phyloP scores from a whole-genome alignment of 2,113 vertebrate genomes.

The Phaethon lepturus region DNA sequence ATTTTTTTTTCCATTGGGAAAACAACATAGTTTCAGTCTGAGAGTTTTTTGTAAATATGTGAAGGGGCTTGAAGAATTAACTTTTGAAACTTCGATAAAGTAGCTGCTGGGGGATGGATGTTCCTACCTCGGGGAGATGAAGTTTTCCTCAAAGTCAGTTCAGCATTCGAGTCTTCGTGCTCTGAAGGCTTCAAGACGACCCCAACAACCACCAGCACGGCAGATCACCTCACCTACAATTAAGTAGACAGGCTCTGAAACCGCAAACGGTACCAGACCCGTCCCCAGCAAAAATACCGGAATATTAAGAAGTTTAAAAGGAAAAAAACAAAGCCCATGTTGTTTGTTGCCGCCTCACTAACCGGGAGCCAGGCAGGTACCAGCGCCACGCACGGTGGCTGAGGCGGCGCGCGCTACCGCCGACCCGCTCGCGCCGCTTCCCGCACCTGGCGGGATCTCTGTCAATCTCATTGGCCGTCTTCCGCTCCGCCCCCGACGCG shows the following conservation, averaged over 20 bases:
- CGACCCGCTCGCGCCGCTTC: not conserved
- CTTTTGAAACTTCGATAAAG: not conserved
- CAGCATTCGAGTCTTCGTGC: rapidly evolving
- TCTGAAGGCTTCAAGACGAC: not conserved
- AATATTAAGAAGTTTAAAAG: rapidly evolving
- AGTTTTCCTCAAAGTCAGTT: rapidly evolving
- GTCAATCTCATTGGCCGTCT: not conserved
- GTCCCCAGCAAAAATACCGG: rapidly evolving
- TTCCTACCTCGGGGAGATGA: no score
- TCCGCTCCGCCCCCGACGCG: rapidly evolving
- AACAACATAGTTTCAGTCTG: not conserved
- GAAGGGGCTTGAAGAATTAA: not conserved
- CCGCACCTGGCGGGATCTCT: not conserved
- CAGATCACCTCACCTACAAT: rapidly evolving
- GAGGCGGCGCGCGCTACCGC: no score
- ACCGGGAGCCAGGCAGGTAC: no score
- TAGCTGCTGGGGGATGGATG: not conserved
- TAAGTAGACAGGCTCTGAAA: no score
- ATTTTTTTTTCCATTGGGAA: not conserved
- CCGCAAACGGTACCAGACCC: rapidly evolving
- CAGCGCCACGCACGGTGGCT: no score
- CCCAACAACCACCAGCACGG: not conserved
- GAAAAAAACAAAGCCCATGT: not conserved
- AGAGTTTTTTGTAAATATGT: not conserved
- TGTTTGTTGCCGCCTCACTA: no score